Evolutionary conservation across 2,797 vertebrate species (phyloP).

Genomic region (Chiroxiphia lanceolata): DNA sequence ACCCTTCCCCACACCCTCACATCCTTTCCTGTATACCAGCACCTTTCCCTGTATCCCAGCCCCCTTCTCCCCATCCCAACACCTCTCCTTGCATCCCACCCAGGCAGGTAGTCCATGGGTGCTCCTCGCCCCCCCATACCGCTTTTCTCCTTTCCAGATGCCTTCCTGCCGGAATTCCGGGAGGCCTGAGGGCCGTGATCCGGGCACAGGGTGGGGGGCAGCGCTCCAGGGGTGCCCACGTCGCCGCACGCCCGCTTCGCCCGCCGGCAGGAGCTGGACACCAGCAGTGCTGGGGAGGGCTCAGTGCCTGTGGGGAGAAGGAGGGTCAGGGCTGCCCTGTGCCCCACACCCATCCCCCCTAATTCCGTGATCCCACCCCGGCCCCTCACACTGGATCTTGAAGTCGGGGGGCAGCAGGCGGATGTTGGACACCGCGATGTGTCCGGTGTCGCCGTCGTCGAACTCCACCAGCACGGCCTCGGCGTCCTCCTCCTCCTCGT

Average conservation of each 20-base stretch:
- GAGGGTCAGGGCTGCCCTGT: not conserved
- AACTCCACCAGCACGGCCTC: slow-evolving; percentile 93
- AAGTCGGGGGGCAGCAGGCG: slow-evolving; percentile 93
- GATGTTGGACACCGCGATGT: slow-evolving; percentile 92
- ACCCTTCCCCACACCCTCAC: fast-evolving
- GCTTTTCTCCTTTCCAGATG: slow-evolving; percentile 81
- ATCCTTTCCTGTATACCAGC: not conserved
- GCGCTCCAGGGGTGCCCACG: slow-evolving; percentile 70
- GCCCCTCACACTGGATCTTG: slow-evolving; percentile 91
- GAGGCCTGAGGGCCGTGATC: slow-evolving; percentile 64
- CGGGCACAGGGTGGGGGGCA: slow-evolving; percentile 67
- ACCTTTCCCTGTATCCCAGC: fast-evolving
- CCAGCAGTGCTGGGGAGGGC: slow-evolving; percentile 83
- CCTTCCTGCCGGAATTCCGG: slow-evolving; percentile 74
- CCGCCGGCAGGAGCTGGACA: slow-evolving; percentile 76
- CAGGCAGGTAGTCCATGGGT: fast-evolving
- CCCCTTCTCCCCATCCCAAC: too few species aligned
- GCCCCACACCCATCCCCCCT: not conserved
- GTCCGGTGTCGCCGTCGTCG: slow-evolving; percentile 92
- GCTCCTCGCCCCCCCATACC: slow-evolving; percentile 68
- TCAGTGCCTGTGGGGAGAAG: slow-evolving; percentile 79
- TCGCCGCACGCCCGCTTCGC: slow-evolving; percentile 77
- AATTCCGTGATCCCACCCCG: fast-evolving
- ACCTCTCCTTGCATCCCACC: not conserved
- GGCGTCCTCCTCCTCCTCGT: slow-evolving; percentile 84